Base-by-base conservation (phyloP, 2,113 vertebrate genomes). In the Peromyscus maniculatus region DNA sequence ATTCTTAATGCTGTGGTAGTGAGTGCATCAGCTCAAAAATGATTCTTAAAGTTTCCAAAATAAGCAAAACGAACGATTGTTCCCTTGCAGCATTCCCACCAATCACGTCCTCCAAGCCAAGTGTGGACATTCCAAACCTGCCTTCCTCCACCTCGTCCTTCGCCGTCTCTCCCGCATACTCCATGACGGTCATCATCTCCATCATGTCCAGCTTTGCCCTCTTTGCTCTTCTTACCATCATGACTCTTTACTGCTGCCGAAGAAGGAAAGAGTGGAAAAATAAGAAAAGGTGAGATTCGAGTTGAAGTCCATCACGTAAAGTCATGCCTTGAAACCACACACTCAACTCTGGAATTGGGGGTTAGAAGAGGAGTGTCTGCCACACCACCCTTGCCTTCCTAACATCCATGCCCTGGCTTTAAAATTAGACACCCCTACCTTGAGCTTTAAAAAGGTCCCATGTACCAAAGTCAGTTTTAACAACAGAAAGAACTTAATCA, bases 121-220 rank as follows among this genome's bases (percentile, higher is more conserved):
- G 98, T 95, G 93, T 98, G 98, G 7, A 97, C 98, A 80, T 98
- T 96, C 94, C 92, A 92, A 95, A 98, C 74, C 94, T 98, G 69
- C 98, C 98, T 91, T 94, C 98, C 83, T 97, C 98, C 75, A 97
- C 98, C 6, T 91, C 95, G 55, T 80, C 98, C 94, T 97, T 97
- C 31, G 96, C 97, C 0, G 98, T 98, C 26, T 99, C 99, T 17
- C 99, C 99, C 3, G 98, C 99, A 0, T 99, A 99, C 98, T 99
- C 99, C 92, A 99, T 99, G 99, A 99, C 99, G 0, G 98, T 99
- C 94, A 99, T 99, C 57, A 98, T 99, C 93, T 99, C 99, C 0
- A 97, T 99, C 93, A 99, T 99, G 97, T 99, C 99, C 87, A 98
- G 99, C 77, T 98, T 99, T 93, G 99, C 99, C 5, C 97, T 99